Base-by-base conservation (phyloP, 2,797 vertebrate species). In the Nothura maculosa region DNA sequence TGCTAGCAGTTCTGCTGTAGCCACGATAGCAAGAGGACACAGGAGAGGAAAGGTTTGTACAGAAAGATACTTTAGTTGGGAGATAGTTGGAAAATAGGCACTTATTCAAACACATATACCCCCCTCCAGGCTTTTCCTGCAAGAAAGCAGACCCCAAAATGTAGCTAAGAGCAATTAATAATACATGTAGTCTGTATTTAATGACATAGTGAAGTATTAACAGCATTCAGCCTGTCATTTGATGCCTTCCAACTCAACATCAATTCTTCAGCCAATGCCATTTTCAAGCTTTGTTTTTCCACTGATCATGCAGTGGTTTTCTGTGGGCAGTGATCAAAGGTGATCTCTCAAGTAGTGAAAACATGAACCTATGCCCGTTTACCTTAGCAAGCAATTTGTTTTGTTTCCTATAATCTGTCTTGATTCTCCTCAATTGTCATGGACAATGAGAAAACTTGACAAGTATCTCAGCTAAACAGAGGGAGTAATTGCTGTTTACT, bases 41-140 rank as follows among this genome's bases (percentile, higher is more conserved):
- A 81, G 77, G 63, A 90, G 22, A 85, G 24, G 43, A 57, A 94
- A 89, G 47, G 60, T 72, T 67, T 15, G 45, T 36, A 88, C 4
- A 90, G 55, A 73, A 92, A 92, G 42, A 76, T 55, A 55, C 66
- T 62, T 94, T n/a, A 90, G 32, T 58, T 73, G 55, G 75, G 50
- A 86, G 17, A 88, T 24, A 78, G 67, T 0, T 48, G 57, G 81
- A 86, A 81, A 81, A 84, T 42, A 79, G 18, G 47, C 81, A 85
- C 90, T 63, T 47, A 93, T 90, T 92, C 48, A 84, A 60, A 90
- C 62, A 36, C 52, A 76, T 90, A 8, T 34, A 27, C 27, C 85
- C 68, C 34, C 61, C 80, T 11, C 47, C 47, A 73, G 52, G 28
- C n/a, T 93, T 66, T 73, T 79, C 36, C 72, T 77, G 45, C 43